Base-by-base conservation (phyloP, 2,797 vertebrate genomes). In the Neopelma chrysocephalum region DNA sequence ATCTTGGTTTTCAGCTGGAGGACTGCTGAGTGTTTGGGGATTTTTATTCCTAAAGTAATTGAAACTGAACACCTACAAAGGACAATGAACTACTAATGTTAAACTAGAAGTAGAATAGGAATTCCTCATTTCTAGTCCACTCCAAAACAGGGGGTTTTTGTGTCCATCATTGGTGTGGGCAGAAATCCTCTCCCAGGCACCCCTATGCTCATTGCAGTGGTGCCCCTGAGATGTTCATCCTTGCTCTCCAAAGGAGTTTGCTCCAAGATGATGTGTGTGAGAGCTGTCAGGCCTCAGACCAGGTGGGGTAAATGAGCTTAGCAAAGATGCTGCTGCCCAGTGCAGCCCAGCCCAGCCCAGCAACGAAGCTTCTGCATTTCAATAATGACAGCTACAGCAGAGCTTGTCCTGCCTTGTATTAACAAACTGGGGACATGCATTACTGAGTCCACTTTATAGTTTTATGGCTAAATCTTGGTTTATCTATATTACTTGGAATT, bases 401-500 rank as follows among this genome's bases (percentile, higher is more conserved):
- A 77, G 51, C 47, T 90, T 5, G 5, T 84, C 40, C 62, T 79
- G 12, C 26, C 29, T 27, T 15, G 3, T 48, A 13, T 77, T 86
- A 78, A 75, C 19, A 40, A 56, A 45, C 47, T 47, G 71, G 42
- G 54, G n/a, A 81, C 25, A 27, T 20, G 40, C 26, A 51, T 56
- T 76, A 51, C 38, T 32, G 20, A 79, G 15, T 25, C 36, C 29
- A 25, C 29, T 82, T 61, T 12, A 29, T 51, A 81, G 78, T 72
- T 92, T 93, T 88, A 80, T 38, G 40, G 50, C 60, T 87, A 81
- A 70, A 81, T 82, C 31, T 77, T 43, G 3, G 89, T 90, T 93
- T 92, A 73, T 70, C 51, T 70, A 4, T 70, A 70, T 77, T 57
- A 42, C 34, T 90, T 87, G 90, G 93, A 93, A 60, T 85, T 62